Conservation (phyloP, 2,113 vertebrate genomes). For the Struthidea cinerea region DNA sequence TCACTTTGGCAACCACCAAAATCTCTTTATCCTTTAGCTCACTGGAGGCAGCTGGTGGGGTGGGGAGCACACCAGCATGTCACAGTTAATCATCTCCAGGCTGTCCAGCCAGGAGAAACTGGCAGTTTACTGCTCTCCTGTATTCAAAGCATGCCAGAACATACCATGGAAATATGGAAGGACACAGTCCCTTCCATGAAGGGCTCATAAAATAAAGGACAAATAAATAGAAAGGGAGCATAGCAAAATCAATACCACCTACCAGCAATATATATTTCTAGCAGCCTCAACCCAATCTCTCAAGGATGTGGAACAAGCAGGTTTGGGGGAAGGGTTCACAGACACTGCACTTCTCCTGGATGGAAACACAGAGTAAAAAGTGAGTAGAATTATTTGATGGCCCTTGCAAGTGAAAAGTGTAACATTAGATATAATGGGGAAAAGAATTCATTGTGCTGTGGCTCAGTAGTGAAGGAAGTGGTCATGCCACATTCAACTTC, state of each 20-base stretch:
- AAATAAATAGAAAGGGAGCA: neutral
- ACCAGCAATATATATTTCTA: neutral
- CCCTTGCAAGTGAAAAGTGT: neutral
- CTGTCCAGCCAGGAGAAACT: neutral
- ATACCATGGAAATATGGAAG: neutral
- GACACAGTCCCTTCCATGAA: neutral
- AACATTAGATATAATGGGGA: neutral
- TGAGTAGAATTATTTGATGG: neutral
- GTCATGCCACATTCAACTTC: neutral
- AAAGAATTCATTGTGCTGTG: neutral
- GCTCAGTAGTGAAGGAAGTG: neutral
- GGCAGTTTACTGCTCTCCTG: neutral
- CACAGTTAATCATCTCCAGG: neutral
- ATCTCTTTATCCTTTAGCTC: neutral
- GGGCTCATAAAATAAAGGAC: neutral
- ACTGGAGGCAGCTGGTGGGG: neutral
- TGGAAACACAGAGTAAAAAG: neutral
- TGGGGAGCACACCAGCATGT: neutral
- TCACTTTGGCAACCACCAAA: neutral
- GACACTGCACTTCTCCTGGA: neutral
- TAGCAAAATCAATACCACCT: constrained; percentile 6
- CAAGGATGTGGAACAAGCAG: neutral
- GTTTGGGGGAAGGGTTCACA: neutral
- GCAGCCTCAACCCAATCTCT: neutral
- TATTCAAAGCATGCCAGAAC: neutral